phyloP scores from a whole-genome alignment of 2,888 invertebrate species.

The Drosophila meridiana region DNA sequence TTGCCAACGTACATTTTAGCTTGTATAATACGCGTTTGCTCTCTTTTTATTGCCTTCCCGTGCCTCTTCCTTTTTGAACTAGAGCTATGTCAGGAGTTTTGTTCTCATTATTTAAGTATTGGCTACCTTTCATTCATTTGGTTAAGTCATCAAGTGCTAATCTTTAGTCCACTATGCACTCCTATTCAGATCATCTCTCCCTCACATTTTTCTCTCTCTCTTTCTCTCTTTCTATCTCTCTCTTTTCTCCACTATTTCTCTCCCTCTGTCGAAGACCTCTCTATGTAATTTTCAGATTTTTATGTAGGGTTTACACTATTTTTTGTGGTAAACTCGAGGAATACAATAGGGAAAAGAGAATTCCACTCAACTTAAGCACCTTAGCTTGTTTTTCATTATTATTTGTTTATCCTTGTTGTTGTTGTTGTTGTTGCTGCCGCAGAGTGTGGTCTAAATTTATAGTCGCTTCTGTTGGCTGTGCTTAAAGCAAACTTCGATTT shows the following conservation, averaged over 20 bases:
- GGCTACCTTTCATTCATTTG: not conserved
- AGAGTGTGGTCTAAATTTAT: constrained; percentile 27
- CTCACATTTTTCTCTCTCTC: not conserved
- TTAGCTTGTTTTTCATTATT: constrained; percentile 16
- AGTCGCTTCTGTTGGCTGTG: constrained; percentile 7
- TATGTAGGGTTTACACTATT: not conserved
- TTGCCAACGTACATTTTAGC: not conserved
- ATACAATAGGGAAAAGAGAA: not conserved
- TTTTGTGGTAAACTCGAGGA: not conserved
- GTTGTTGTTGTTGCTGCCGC: constrained; percentile 11
- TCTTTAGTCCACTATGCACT: not conserved
- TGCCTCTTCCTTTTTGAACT: not conserved
- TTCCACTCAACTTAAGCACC: not conserved
- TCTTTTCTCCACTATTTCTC: not conserved
- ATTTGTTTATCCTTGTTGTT: constrained; percentile 3
- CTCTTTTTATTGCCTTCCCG: not conserved
- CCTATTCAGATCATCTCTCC: too few species aligned
- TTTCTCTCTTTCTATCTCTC: too few species aligned
- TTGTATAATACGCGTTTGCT: not conserved
- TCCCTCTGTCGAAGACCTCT: not conserved
- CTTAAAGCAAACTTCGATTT: constrained; percentile 25
- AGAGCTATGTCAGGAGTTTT: too few species aligned
- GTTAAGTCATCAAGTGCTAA: not conserved
- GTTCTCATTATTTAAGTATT: not conserved
- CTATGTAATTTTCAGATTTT: not conserved